Base-by-base conservation (phyloP, 2,113 vertebrate genomes). In the Columba janthina region DNA sequence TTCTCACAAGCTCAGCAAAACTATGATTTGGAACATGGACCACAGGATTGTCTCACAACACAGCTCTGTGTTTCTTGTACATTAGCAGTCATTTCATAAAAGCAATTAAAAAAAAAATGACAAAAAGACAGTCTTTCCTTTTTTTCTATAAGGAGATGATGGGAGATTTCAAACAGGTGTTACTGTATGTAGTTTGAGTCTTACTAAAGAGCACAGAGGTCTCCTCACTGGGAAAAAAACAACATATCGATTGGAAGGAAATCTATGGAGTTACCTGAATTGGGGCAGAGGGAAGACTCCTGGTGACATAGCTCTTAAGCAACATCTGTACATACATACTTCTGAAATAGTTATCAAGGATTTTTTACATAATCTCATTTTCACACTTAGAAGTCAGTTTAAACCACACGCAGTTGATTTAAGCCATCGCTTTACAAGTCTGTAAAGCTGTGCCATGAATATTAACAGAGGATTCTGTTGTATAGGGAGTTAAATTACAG, bases 1-100 rank as follows among this genome's bases (percentile, higher is more conserved):
- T 96, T 96, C 94, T 96, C 89, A 88, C 48, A 74, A 87, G 34
- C 74, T 96, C 94, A 97, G 92, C 85, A 88, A 67, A 96, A 84
- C 38, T 61, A 31, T 42, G 61, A 65, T 92, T 88, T 91, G 79
- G 54, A 89, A 73, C 7, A 0, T 13, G 34, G 51, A 44, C 42
- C 22, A 5, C 82, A 87, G 85, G 61, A 85, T 94, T 92, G 42
- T 91, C 88, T 92, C 83, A 50, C 56, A 72, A 12, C 22, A 24
- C 64, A 61, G 2, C 53, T 60, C 71, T 60, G 53, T 8, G 1
- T 81, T 97, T 85, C 57, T 86, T 88, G 19, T 84, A 24, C 31
- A 12, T 74, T 50, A 91, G 34, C 69, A 92, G 67, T 83, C 32
- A 48, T 80, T 91, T 85, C 14, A 58, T 66, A 66, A 88, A 77